Base-by-base conservation (phyloP, 2,113 vertebrate genomes). In the Poecilia latipinna region DNA sequence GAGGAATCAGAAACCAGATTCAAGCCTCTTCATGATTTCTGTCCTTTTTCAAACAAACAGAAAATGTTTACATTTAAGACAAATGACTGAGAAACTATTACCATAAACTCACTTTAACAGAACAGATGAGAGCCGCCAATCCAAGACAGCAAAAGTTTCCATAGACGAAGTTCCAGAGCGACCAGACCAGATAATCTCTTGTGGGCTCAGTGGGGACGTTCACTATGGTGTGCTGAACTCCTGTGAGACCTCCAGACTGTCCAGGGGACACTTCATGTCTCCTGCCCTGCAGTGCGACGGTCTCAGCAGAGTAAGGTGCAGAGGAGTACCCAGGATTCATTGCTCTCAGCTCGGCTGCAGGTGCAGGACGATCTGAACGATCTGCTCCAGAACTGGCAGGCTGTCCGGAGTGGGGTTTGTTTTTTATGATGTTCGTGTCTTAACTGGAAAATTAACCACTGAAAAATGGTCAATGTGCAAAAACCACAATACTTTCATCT, bases 151-250 rank as follows among this genome's bases (percentile, higher is more conserved):
- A 82, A 0, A 35, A 51, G 71, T 91, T 91, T 2, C 26, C 11
- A 24, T 82, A 75, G 12, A 81, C 0, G 0, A 86, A 61, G 61
- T 3, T 76, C 68, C 22, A 44, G 1, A 94, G n/a, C 7, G 92
- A 93, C 90, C 89, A 92, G 63, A 92, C 28, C 29, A 93, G 42
- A 69, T 93, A 64, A 79, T 93, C 92, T 0, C 7, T 19, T 5
- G 81, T 75, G 4, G 39, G 65, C 5, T 79, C 73, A 1, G 13
- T 0, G 67, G 0, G 1, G 0, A 78, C 10, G 35, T 64, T 57
- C 12, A 82, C 51, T 0, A 28, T 63, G 67, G 77, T 85, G 74
- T 62, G 5, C 4, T 70, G 69, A 33, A 70, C 66, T 51, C 26
- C 28, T 8, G 22, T 3, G 12, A 65, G 4, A n/a, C 19, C 7